Base-by-base conservation (phyloP, 2,888 invertebrate genomes). In the Iphiclides podalirius region DNA sequence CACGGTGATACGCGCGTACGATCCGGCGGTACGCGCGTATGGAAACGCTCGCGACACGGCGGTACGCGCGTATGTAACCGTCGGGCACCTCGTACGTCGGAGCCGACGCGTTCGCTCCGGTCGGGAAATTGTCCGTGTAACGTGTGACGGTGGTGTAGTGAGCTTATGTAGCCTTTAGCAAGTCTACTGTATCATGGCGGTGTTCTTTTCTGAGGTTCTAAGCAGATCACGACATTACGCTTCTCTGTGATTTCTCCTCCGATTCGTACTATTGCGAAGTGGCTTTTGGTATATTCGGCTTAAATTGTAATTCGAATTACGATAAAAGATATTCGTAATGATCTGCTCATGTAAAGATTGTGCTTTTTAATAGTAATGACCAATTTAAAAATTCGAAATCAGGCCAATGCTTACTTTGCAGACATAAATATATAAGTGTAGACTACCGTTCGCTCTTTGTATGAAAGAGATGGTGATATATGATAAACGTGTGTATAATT, bases 121-220 rank as follows among this genome's bases (percentile, higher is more conserved):
- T n/a, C n/a, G n/a, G n/a, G n/a, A n/a, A n/a, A n/a, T n/a, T n/a
- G n/a, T n/a, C n/a, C n/a, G n/a, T n/a, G n/a, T n/a, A n/a, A n/a
- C n/a, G n/a, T n/a, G n/a, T n/a, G n/a, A n/a, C n/a, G n/a, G n/a
- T n/a, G n/a, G n/a, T n/a, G n/a, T n/a, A n/a, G n/a, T n/a, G n/a
- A n/a, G n/a, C n/a, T n/a, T n/a, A n/a, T n/a, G n/a, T n/a, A n/a
- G n/a, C n/a, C n/a, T n/a, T n/a, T n/a, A n/a, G n/a, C n/a, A n/a
- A n/a, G n/a, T n/a, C n/a, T n/a, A n/a, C n/a, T n/a, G n/a, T 20
- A 20, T 14, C n/a, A 34, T 36, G 26, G 40, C 8, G 11, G 11
- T 60, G 70, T 72, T 72, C 64, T 75, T 64, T 64, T 72, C 42
- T 13, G 66, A 67, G 58, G 63, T 66, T 62, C 56, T 12, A 65